Evolutionary conservation across 1,140 invertebrate genomes (phyloP).

Genomic region (Belonocnema kinseyi): DNA sequence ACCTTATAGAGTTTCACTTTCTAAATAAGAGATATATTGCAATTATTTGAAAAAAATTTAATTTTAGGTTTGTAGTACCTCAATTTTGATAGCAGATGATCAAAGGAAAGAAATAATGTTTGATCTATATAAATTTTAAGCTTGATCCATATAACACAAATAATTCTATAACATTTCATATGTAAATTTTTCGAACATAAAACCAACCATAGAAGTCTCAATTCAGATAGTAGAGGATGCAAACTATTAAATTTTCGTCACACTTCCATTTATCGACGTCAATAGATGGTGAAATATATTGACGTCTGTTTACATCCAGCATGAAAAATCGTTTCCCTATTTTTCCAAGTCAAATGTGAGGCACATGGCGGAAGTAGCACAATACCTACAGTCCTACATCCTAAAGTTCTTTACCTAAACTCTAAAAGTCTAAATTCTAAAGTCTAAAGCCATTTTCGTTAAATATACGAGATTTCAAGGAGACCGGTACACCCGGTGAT

Average conservation of each 20-base stretch:
- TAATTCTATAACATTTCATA: too few relatives aligned
- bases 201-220: too few relatives aligned
- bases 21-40: too few relatives aligned
- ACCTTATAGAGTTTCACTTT: too few relatives aligned
- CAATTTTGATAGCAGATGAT: too few relatives aligned
- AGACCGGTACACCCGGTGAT: not conserved
- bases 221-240: not conserved
- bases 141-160: too few relatives aligned
- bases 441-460: slow-evolving; percentile 2
- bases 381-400: slow-evolving; percentile 36
- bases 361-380: slow-evolving; percentile 55
- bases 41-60: too few relatives aligned
- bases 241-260: slow-evolving; percentile 13
- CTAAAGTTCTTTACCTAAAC: not conserved
- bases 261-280: not conserved
- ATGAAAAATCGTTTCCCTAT: slow-evolving; percentile 49
- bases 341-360: slow-evolving; percentile 41
- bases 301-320: slow-evolving; percentile 42
- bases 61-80: too few relatives aligned
- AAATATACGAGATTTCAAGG: slow-evolving; percentile 3
- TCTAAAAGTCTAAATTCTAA: not conserved
- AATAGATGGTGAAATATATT: not conserved
- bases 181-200: too few relatives aligned
- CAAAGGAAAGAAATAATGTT: too few relatives aligned
- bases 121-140: too few relatives aligned